phyloP scores from a whole-genome alignment of 2,888 invertebrate genomes.

The Holacanthella duospinosa region DNA sequence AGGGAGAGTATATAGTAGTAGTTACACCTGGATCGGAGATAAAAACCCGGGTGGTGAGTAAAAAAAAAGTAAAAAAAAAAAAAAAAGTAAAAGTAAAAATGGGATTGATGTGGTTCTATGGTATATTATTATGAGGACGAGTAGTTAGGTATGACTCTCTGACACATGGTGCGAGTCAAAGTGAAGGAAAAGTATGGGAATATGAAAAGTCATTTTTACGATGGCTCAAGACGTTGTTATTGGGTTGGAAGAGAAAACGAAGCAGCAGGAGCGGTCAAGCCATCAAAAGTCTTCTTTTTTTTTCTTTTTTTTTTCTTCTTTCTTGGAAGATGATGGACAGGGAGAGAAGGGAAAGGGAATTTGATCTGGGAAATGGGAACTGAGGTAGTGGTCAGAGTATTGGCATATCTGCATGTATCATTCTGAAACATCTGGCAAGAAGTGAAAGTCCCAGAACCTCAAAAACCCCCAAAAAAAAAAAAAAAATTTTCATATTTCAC shows the following conservation, averaged over 20 bases:
- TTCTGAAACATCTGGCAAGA: background rate
- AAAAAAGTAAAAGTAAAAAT: background rate
- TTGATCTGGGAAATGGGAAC: slow-evolving; percentile 13
- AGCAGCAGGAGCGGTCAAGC: slow-evolving; percentile 37
- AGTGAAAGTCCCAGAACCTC: background rate
- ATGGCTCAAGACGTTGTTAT: slow-evolving; percentile 28
- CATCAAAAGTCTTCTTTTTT: slow-evolving; percentile 31
- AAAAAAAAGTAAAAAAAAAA: too few relatives aligned
- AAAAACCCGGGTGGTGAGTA: background rate
- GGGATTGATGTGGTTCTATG: background rate
- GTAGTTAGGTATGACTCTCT: background rate
- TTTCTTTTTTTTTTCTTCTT: background rate
- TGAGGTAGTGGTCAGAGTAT: too few relatives aligned
- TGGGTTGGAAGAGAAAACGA: slow-evolving; percentile 35
- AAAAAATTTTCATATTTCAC: slow-evolving; percentile 33
- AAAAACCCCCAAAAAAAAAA: background rate
- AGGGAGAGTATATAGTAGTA: background rate
- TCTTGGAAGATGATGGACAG: slow-evolving; percentile 6
- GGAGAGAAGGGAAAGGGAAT: slow-evolving; percentile 24
- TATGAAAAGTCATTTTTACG: slow-evolving; percentile 38
- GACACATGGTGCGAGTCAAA: background rate
- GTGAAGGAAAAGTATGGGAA: slow-evolving; percentile 8
- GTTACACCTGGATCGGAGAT: slow-evolving; percentile 1
- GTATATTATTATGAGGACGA: background rate
- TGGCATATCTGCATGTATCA: background rate